Conservation (phyloP, 2,888 invertebrate species). For the Pediacus dermestoides region DNA sequence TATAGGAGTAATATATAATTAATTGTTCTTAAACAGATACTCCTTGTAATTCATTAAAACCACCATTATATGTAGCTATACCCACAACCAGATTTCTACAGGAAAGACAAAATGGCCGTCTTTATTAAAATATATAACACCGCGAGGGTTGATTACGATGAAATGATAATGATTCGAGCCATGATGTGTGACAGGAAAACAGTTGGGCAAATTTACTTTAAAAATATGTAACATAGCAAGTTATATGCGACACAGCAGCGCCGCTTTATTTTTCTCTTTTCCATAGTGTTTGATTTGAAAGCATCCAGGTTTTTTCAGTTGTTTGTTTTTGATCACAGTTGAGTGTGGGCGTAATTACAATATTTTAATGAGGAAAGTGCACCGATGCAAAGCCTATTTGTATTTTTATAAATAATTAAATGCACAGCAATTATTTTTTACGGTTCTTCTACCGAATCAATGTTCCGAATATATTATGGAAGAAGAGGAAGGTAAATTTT, state of each 20-base stretch:
- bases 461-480: no score
- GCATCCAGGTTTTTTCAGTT: slow-evolving; percentile 28
- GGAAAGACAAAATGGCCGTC: slow-evolving; percentile 38
- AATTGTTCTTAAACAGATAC: no score
- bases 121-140: slow-evolving; percentile 38
- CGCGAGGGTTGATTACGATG: slow-evolving; percentile 32
- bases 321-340: slow-evolving; percentile 32
- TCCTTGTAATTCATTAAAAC: no score
- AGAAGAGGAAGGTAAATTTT: no score
- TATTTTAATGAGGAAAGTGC: slow-evolving; percentile 50
- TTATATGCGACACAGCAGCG: slow-evolving; percentile 11
- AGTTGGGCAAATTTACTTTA: slow-evolving; percentile 27
- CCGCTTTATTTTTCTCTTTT: no score
- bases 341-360: slow-evolving; percentile 42
- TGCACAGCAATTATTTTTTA: neutral
- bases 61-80: no score
- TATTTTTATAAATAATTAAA: slow-evolving; percentile 8
- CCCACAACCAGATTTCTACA: slow-evolving; percentile 6
- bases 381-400: slow-evolving; percentile 41
- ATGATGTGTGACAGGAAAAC: slow-evolving; percentile 33
- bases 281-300: slow-evolving; percentile 34
- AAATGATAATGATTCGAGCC: slow-evolving; percentile 31
- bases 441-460: no score
- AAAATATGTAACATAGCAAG: slow-evolving; percentile 11
- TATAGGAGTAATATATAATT: no score